These are phyloP conservation scores for Heliangelus exortis DNA, from an alignment of 2,797 vertebrate species.

Conservation along the genomic window DNA sequence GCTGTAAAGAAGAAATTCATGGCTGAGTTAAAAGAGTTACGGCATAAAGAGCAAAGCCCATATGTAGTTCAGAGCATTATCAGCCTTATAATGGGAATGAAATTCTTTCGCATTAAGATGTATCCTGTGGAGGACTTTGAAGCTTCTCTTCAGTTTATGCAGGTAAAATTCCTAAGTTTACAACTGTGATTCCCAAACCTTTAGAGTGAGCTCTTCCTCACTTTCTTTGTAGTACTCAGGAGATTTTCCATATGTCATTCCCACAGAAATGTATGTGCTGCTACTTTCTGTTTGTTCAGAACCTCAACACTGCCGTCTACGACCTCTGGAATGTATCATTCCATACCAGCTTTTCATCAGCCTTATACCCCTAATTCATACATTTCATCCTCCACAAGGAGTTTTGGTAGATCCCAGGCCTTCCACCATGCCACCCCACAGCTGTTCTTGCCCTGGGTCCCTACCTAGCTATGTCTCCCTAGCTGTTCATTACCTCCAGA, in stretches of 20 bases:
- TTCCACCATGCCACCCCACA: not conserved
- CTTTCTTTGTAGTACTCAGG: not conserved
- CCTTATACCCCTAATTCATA: not conserved
- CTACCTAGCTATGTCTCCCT: not conserved
- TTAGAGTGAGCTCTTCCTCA: not conserved
- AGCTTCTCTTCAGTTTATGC: conserved; percentile 99
- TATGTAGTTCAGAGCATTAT: conserved; percentile 95
- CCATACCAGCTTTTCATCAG: not conserved
- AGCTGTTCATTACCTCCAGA: not conserved
- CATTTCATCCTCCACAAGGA: not conserved
- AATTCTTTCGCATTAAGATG: conserved; percentile 99
- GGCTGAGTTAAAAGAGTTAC: conserved; percentile 95
- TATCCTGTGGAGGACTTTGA: conserved; percentile 99
- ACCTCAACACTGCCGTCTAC: not conserved
- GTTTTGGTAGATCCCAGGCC: not conserved
- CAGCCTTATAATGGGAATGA: conserved; percentile 99
- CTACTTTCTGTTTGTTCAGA: not conserved
- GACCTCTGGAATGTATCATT: not conserved
- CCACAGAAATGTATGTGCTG: not conserved
- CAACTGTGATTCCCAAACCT: not conserved
- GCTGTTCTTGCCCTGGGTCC: not conserved
- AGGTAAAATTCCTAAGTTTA: conserved; percentile 80
- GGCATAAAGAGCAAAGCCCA: conserved; percentile 95
- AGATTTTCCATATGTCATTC: not conserved
- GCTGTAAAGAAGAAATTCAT: conserved; percentile 98